Evolutionary conservation across 53 echinoderm and acorn worm species (phyloP).

Genomic region (Echinometra lucunter): DNA sequence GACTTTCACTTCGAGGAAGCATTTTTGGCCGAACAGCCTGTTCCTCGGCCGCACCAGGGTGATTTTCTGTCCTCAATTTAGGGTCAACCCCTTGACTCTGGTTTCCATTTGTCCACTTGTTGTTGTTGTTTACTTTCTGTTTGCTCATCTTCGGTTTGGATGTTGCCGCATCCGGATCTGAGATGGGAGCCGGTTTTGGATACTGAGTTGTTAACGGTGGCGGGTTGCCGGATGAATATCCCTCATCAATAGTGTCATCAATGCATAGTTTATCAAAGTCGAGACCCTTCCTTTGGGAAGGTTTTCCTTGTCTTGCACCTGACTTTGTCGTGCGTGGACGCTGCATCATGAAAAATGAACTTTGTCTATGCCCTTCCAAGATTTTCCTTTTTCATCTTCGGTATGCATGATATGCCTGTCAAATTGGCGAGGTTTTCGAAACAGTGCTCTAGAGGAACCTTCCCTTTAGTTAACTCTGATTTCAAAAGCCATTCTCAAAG

Average conservation of each 20-base stretch:
- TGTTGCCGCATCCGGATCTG: background rate
- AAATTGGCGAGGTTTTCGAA: background rate
- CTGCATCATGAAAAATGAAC: background rate
- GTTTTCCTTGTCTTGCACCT: background rate
- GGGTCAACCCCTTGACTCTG: too few relatives aligned
- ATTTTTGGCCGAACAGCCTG: slow-evolving; percentile 7
- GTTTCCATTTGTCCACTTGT: background rate
- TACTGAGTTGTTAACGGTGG: slow-evolving; percentile 37
- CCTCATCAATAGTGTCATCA: slow-evolving; percentile 52
- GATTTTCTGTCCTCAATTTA: background rate
- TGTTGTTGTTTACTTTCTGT: slow-evolving; percentile 39
- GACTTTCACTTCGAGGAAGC: slow-evolving; percentile 59
- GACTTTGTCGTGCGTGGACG: background rate
- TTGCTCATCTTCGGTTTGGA: slow-evolving; percentile 31
- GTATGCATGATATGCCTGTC: background rate
- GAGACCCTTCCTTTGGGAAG: slow-evolving; percentile 17
- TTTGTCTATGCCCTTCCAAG: background rate
- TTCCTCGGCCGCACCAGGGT: background rate
- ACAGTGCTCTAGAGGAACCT: background rate
- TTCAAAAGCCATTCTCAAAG: background rate
- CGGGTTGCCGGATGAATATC: slow-evolving; percentile 63
- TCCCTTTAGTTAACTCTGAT: background rate
- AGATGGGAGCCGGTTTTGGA: background rate
- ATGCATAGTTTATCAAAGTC: slow-evolving; percentile 45
- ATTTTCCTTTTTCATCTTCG: background rate